These are phyloP conservation scores for Drosophila flavopinicola DNA, from an alignment of 2,888 invertebrate species.

Conservation along the genomic window DNA sequence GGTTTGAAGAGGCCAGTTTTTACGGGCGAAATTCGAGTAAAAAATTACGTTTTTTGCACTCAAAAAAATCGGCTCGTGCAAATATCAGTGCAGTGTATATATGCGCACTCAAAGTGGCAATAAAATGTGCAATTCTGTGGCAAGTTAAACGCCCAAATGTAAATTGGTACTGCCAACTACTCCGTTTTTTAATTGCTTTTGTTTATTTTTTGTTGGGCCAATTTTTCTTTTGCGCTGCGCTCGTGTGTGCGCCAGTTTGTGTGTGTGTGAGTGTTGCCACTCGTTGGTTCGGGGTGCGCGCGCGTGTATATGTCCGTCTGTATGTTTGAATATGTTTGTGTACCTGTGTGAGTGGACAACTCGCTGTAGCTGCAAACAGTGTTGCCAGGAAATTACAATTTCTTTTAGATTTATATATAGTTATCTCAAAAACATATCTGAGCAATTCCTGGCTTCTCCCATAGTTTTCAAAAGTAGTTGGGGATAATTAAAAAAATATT, in stretches of 20 bases:
- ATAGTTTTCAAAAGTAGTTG: not conserved
- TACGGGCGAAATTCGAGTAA: constrained; percentile 71
- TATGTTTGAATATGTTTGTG: constrained; percentile 15
- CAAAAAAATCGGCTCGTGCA: constrained; percentile 43
- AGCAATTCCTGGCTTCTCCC: not conserved
- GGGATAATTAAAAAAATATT: not conserved
- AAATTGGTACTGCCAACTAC: constrained; percentile 73
- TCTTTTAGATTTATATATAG: constrained; percentile 3
- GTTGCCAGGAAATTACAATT: constrained; percentile 46
- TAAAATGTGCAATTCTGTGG: constrained; percentile 63
- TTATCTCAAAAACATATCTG: constrained; percentile 1
- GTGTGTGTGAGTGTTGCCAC: constrained; percentile 65
- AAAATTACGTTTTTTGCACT: constrained; percentile 57
- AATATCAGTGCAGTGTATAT: constrained; percentile 47
- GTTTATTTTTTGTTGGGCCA: constrained; percentile 82
- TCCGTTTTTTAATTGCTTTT: constrained; percentile 82
- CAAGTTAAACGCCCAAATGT: constrained; percentile 43
- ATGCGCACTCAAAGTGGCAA: constrained; percentile 34
- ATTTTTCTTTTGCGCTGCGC: constrained; percentile 78
- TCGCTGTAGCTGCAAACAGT: constrained; percentile 47
- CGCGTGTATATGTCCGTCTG: constrained; percentile 69
- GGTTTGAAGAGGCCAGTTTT: constrained; percentile 75
- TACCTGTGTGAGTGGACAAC: constrained; percentile 42
- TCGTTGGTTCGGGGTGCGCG: constrained; percentile 65
- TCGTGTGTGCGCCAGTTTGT: constrained; percentile 53